Conservation (phyloP, 2,797 vertebrate genomes). For the Enteromius argenteus region DNA sequence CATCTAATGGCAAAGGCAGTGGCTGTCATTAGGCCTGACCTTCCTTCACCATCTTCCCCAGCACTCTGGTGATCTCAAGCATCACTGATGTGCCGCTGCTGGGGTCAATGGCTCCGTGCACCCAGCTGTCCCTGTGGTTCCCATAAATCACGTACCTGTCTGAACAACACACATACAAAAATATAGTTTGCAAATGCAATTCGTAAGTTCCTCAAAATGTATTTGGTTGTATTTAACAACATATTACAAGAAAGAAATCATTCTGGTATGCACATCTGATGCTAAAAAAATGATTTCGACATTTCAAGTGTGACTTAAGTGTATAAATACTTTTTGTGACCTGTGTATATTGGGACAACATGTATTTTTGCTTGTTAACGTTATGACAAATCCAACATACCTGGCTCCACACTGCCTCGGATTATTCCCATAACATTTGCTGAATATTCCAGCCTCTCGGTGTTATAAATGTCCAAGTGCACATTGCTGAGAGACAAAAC, state of each 20-base stretch:
- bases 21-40: constrained; percentile 73
- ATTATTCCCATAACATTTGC: constrained; percentile 92
- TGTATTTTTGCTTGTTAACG: neutral
- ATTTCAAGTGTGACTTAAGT: neutral
- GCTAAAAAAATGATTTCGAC: neutral
- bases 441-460: constrained; percentile 74
- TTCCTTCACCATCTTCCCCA: constrained; percentile 86
- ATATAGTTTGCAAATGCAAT: neutral
- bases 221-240: neutral
- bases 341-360: neutral
- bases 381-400: constrained; percentile 66
- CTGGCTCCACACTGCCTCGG: constrained; percentile 86
- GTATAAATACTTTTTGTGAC: neutral
- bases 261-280: neutral
- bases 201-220: neutral
- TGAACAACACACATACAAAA: constrained; percentile 60
- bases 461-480: constrained; percentile 81
- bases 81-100: constrained; percentile 90
- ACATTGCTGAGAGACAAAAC: constrained; percentile 78
- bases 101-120: constrained; percentile 90
- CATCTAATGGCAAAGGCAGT: neutral
- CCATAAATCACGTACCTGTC: constrained; percentile 91
- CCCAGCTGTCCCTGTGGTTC: constrained; percentile 94
- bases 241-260: neutral
- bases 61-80: constrained; percentile 84